A percentile compares a stretch with the other conserved stretches of the same genome.
Evolutionary conservation across 2,888 invertebrate genomes (phyloP).

Genomic region (Geophilus truncorum): DNA sequence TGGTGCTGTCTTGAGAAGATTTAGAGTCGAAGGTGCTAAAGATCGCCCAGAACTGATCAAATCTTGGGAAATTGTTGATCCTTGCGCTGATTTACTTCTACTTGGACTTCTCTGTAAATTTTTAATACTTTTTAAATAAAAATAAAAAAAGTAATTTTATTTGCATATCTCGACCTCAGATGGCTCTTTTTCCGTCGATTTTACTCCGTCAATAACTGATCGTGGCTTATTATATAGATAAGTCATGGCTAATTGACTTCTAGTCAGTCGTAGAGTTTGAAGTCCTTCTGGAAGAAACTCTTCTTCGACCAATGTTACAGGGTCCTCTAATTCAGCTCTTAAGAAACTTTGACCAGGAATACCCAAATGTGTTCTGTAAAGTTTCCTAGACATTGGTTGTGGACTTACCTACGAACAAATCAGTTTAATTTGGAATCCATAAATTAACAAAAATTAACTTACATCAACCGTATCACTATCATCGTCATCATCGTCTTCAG

Average conservation of each 20-base stretch:
- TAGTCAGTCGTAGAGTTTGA: neutral
- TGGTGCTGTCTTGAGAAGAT: neutral
- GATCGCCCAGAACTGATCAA: neutral
- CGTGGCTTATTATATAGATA: neutral
- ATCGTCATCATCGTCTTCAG: neutral
- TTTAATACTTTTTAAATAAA: neutral
- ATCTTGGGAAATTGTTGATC: neutral
- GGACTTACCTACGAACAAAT: neutral
- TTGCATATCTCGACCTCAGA: neutral
- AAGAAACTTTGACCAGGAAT: slow-evolving; percentile 25
- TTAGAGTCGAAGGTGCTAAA: neutral
- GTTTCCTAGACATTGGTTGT: neutral
- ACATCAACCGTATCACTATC: neutral
- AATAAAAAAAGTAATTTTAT: neutral
- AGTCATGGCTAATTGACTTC: neutral
- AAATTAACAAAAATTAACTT: neutral
- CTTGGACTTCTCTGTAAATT: neutral
- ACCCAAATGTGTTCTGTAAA: neutral
- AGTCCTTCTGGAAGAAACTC: neutral
- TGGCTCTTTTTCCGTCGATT: neutral
- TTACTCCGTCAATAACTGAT: neutral
- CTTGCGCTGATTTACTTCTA: neutral
- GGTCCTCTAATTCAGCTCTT: slow-evolving; percentile 2
- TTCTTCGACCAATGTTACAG: neutral
- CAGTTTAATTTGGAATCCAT: neutral